These are phyloP conservation scores for Emydura subglobosa DNA, from an alignment of 2,113 vertebrate species.

Conservation along the genomic window DNA sequence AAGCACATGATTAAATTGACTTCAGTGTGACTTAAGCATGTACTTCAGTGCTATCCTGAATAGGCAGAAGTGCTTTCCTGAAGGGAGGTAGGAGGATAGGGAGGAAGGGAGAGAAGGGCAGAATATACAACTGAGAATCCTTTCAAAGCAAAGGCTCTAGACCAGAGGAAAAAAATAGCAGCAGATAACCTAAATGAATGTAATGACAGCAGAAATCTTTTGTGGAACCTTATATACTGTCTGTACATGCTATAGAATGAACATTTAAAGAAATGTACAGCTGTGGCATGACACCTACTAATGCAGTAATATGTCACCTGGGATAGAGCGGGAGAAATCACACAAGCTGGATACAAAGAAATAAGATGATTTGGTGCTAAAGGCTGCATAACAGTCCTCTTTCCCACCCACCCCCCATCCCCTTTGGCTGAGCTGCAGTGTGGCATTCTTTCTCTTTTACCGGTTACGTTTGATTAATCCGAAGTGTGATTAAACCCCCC, in stretches of 20 bases:
- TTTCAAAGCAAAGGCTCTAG: neutral
- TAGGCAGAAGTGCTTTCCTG: neutral
- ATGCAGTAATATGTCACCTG: accelerated
- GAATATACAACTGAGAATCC: neutral
- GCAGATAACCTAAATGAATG: neutral
- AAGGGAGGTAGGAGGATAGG: neutral
- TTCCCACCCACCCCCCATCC: neutral
- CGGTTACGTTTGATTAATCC: neutral
- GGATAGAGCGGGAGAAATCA: neutral
- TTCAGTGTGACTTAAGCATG: neutral
- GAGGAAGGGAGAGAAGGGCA: neutral
- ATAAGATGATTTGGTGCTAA: neutral
- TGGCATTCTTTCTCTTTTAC: neutral
- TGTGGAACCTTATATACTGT: neutral
- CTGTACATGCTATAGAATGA: neutral
- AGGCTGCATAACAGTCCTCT: neutral
- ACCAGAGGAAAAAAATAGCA: neutral
- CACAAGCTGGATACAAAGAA: neutral
- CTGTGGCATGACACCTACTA: neutral
- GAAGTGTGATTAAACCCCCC: neutral
- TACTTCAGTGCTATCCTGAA: neutral
- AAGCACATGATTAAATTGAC: neutral
- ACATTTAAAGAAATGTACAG: accelerated
- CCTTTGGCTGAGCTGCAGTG: neutral
- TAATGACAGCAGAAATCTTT: neutral